A percentile compares a stretch with the other conserved stretches of the same genome.
Conservation (phyloP, 1,140 invertebrate species). For the Helicoverpa armigera region DNA sequence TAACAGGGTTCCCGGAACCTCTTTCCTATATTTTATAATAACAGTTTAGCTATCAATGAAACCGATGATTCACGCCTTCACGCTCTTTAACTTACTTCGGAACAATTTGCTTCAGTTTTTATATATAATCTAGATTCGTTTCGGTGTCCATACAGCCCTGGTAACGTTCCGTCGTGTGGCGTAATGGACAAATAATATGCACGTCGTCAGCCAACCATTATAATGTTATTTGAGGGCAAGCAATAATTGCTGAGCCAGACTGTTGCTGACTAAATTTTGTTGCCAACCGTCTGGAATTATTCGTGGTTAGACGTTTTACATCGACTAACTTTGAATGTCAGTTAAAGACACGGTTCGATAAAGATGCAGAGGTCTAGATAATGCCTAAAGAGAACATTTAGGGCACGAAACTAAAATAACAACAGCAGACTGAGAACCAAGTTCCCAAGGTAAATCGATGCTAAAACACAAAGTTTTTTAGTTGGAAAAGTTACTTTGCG, state of each 20-base stretch:
- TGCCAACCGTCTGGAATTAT: slow-evolving; percentile 38
- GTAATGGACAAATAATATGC: slow-evolving; percentile 82
- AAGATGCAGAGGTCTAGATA: slow-evolving; percentile 25
- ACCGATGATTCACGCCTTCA: slow-evolving; percentile 23
- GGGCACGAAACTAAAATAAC: slow-evolving; percentile 31
- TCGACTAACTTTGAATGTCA: slow-evolving; percentile 5
- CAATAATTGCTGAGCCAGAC: slow-evolving; percentile 64
- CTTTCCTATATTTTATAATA: slow-evolving; percentile 8
- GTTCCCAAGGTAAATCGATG: slow-evolving; percentile 40
- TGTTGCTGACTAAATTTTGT: slow-evolving; percentile 45
- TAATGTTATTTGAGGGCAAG: slow-evolving; percentile 77
- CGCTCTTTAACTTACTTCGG: background rate
- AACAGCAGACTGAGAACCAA: slow-evolving; percentile 20
- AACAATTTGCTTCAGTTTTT: slow-evolving; percentile 28
- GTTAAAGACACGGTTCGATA: slow-evolving; percentile 15
- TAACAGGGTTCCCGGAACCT: background rate
- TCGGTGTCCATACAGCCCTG: slow-evolving; percentile 46
- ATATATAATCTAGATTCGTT: slow-evolving; percentile 23
- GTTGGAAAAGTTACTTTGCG: slow-evolving; percentile 9
- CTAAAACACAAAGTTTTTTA: slow-evolving; percentile 38
- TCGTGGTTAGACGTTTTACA: slow-evolving; percentile 2
- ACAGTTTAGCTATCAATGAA: slow-evolving; percentile 16
- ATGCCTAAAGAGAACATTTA: slow-evolving; percentile 31
- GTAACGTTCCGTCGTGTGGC: slow-evolving; percentile 45
- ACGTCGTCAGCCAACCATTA: slow-evolving; percentile 67